Conservation (phyloP, 2,797 vertebrate genomes). For the Oreochromis mossambicus region DNA sequence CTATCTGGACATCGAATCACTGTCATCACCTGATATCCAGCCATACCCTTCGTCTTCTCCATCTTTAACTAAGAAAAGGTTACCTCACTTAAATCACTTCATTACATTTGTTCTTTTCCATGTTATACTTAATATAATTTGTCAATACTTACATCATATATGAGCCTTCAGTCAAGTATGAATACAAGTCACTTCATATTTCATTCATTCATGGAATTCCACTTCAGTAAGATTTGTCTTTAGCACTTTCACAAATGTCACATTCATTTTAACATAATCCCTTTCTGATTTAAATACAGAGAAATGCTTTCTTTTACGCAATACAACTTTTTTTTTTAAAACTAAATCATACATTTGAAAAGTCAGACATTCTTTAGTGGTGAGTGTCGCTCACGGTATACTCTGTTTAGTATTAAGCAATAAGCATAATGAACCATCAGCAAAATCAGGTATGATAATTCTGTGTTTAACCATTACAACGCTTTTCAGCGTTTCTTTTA, state of each 20-base stretch:
- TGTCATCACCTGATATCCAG: fast-evolving
- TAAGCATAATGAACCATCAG: not conserved
- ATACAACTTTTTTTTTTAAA: not conserved
- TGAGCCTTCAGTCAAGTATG: not conserved
- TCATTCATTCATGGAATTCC: not conserved
- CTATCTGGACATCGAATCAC: not conserved
- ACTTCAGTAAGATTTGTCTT: not conserved
- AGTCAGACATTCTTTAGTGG: not conserved
- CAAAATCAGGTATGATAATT: not conserved
- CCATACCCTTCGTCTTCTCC: not conserved
- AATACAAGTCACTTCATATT: not conserved
- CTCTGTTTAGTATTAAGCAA: not conserved
- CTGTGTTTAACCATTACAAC: not conserved
- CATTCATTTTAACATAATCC: not conserved
- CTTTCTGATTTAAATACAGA: fast-evolving
- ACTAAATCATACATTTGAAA: not conserved
- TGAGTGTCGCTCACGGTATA: fast-evolving
- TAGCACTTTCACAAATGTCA: not conserved
- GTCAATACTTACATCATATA: not conserved
- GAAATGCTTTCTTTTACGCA: fast-evolving
- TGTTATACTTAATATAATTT: not conserved
- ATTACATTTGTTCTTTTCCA: not conserved
- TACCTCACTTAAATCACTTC: not conserved
- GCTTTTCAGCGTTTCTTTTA: not conserved
- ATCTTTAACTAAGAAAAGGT: not conserved